Evolutionary conservation across 2,888 invertebrate genomes (phyloP), one percentile per base, ranked within the genome.

Genomic region (Coecobrya sp.): DNA sequence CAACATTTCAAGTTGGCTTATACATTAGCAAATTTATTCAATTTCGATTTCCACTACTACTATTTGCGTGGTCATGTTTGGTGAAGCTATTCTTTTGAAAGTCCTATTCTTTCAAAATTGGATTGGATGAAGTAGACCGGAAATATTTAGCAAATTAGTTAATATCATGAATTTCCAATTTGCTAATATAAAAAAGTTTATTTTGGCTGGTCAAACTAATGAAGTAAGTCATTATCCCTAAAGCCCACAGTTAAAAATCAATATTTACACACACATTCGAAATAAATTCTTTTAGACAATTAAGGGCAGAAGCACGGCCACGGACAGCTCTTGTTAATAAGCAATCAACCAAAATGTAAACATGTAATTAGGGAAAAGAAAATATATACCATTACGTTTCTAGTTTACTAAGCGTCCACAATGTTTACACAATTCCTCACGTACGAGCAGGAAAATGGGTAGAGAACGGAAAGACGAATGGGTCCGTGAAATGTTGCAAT

Each of bases 331-430:
- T 81, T 81, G 81, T 55, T 81, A 81, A 81, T 81, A 81, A 55
- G 55, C 81, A 81, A 81, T 81, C 81, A 55, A 81, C 55, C 81
- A 81, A 30, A 81, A 52, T 81, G 81, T 81, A 81, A 81, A 81
- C 81, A 81, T 59, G 81, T 81, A 81, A 81, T 81, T 81, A 81
- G 81, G 16, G 81, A 30, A 52, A 81, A 8, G 55, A 30, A 30
- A 27, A 81, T 76, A 81, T 76, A 30, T 25, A 62, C 62, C 62
- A 11, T 62, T 36, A 76, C 73, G 45, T n/a, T 45, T 19, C 22
- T 45, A 81, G 81, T 59, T 19, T 52, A 81, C 81, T 30, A 81
- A 81, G 36, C 81, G 55, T 49, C 81, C 55, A 13, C 55, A 81
- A 81, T 81, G 30, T 81, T 81, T 81, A 59, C 81, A 55, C 55